A percentile compares a stretch with the other conserved stretches of the same genome.
phyloP scores from a whole-genome alignment of 37 sponge, comb jelly and placozoan species.

The Oscarella lobularis region DNA sequence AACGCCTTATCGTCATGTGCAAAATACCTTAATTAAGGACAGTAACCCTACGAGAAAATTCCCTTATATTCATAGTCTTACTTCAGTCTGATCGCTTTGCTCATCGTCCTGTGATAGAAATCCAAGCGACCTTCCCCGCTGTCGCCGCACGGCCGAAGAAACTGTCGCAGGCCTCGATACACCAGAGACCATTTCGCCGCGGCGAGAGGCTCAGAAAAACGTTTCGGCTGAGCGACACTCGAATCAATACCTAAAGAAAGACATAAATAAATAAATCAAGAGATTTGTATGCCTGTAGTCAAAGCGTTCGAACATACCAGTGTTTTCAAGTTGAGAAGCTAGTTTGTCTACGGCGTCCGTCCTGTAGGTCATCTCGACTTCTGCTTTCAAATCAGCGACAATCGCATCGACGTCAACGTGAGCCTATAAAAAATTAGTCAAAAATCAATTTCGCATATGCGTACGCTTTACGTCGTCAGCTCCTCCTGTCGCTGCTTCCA shows the following conservation, averaged over 20 bases:
- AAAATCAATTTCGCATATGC: no score
- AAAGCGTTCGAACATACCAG: no score
- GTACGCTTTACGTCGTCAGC: no score
- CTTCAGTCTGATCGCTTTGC: conserved; percentile 5
- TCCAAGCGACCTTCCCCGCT: conserved; percentile 8
- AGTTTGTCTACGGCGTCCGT: no score
- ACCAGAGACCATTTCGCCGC: conserved; percentile 6
- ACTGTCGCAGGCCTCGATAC: conserved; percentile 4
- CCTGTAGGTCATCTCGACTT: neutral
- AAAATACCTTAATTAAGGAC: conserved; percentile 2
- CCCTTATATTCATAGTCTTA: neutral
- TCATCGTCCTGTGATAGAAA: conserved; percentile 1
- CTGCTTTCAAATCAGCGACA: neutral
- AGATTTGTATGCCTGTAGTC: no score
- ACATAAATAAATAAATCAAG: no score
- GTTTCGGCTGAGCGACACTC: neutral
- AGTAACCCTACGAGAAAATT: neutral
- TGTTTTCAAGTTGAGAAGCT: no score
- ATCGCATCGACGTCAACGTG: neutral
- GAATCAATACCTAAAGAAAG: neutral
- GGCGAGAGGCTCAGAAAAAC: neutral
- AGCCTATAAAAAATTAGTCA: no score
- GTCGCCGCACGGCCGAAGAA: conserved; percentile 6
- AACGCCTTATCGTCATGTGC: neutral
- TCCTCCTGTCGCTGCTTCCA: neutral